A percentile compares a stretch with the other conserved stretches of the same genome.
Conservation (phyloP, 2,888 invertebrate species). For the Platynereis dumerilii region DNA sequence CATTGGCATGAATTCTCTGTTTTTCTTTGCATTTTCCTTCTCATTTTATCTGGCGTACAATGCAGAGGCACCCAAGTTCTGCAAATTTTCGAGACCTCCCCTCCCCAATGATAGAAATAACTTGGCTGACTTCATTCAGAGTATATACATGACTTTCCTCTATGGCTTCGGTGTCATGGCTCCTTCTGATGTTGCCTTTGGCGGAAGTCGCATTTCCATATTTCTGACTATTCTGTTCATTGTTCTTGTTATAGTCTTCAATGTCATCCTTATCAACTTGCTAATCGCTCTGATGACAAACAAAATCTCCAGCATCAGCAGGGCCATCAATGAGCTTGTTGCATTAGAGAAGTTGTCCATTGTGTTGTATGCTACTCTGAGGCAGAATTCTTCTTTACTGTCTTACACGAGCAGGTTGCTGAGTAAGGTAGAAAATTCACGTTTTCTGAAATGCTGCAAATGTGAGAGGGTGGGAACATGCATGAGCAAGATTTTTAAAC, state of each 20-base stretch:
- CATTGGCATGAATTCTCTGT: neutral
- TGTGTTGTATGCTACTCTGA: neutral
- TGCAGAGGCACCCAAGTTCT: neutral
- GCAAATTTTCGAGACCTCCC: neutral
- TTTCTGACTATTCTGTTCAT: neutral
- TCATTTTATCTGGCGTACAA: neutral
- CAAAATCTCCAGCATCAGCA: neutral
- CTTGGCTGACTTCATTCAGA: neutral
- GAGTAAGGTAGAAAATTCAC: no score
- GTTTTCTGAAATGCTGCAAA: no score
- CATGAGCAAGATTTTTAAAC: no score
- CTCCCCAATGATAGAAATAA: neutral
- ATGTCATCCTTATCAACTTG: neutral
- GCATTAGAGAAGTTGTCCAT: constrained; percentile 1
- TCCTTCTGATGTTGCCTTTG: neutral
- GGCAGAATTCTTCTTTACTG: no score
- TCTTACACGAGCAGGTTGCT: no score
- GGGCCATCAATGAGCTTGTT: neutral
- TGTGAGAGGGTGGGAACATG: no score
- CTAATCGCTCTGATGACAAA: neutral
- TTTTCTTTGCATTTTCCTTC: neutral
- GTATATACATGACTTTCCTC: neutral
- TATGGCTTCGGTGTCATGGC: neutral
- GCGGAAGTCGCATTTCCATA: neutral
- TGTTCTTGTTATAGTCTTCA: neutral